A percentile compares a stretch with the other conserved stretches of the same genome.
Conservation (phyloP, 2,888 invertebrate species). For the Drosophila demipolita region DNA sequence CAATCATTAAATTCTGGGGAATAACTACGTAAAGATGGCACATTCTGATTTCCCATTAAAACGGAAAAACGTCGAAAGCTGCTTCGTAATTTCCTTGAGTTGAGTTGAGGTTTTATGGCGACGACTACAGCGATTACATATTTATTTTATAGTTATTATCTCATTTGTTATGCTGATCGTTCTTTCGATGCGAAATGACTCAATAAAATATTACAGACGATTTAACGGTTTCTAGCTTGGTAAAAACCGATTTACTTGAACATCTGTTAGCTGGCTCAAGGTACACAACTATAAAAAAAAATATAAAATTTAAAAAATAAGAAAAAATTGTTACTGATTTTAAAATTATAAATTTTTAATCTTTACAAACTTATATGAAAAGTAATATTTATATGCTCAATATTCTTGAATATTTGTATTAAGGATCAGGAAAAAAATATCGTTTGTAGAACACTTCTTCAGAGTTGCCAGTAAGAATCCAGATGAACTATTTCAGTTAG, state of each 20-base stretch:
- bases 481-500: background rate
- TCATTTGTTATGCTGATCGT: background rate
- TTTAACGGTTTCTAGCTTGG: background rate
- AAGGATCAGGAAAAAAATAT: background rate
- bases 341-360: background rate
- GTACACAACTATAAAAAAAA: background rate
- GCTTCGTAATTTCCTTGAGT: background rate
- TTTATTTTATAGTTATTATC: background rate
- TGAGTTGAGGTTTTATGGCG: background rate
- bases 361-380: background rate
- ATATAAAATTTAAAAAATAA: background rate
- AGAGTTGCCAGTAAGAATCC: background rate
- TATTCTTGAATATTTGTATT: background rate
- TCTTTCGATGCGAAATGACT: background rate
- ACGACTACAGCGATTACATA: background rate
- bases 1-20: background rate
- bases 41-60: background rate
- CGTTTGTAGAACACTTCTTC: rapidly evolving
- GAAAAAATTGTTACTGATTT: background rate
- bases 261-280: background rate
- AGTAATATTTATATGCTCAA: background rate
- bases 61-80: background rate
- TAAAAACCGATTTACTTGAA: background rate
- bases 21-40: background rate
- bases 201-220: background rate